Percentiles rank a stretch among this genome's conserved stretches.
phyloP scores from a whole-genome alignment of 2,888 invertebrate genomes.

The Eubasilissa splendida region DNA sequence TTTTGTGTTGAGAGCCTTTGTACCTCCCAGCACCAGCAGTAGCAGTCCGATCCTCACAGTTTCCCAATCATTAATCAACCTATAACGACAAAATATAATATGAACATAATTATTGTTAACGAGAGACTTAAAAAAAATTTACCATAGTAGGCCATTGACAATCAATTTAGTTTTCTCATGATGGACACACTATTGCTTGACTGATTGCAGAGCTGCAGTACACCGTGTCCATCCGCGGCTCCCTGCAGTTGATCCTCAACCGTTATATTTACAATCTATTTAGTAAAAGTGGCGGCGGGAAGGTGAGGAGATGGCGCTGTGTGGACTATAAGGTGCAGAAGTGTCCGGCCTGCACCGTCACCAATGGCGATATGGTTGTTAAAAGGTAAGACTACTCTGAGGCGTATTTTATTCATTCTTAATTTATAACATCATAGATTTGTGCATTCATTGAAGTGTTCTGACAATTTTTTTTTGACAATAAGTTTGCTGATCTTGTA shows the following conservation, averaged over 20 bases:
- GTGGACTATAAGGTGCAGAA: conserved; percentile 65
- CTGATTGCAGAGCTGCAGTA: conserved; percentile 61
- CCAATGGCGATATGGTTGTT: conserved; percentile 64
- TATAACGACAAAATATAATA: no score
- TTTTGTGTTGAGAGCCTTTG: no score
- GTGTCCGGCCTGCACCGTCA: conserved; percentile 66
- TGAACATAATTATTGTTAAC: no score
- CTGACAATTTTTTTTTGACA: no score
- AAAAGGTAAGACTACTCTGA: conserved; percentile 61
- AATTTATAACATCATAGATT: no score
- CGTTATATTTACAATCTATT: conserved; percentile 65
- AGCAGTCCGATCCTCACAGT: background rate
- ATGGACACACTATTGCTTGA: background rate
- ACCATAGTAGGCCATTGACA: no score
- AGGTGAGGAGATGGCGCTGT: conserved; percentile 67
- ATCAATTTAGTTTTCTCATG: no score
- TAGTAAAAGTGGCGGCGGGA: conserved; percentile 61
- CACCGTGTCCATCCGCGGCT: conserved; percentile 64
- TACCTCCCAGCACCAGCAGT: background rate
- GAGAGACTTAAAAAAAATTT: no score
- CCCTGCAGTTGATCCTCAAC: conserved; percentile 65
- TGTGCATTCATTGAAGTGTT: no score
- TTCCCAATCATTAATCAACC: no score
- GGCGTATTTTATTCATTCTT: background rate
- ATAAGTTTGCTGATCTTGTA: no score